These are phyloP conservation scores for Melanotus villosus DNA, from an alignment of 2,888 invertebrate genomes.

Conservation along the genomic window DNA sequence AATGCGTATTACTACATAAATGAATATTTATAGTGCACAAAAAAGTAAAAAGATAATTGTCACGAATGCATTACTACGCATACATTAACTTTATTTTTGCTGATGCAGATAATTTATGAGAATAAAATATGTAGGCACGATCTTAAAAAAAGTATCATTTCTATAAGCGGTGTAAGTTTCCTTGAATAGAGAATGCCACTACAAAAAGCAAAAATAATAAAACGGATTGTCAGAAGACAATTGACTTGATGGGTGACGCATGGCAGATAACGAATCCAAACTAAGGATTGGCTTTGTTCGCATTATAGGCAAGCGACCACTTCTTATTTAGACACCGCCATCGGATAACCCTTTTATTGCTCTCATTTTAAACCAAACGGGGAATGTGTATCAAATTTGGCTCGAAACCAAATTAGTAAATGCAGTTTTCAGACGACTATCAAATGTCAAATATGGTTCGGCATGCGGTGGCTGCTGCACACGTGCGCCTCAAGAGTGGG, in stretches of 20 bases:
- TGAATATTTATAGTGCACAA: conserved; percentile 12
- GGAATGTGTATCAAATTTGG: conserved; percentile 68
- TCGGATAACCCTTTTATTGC: conserved; percentile 63
- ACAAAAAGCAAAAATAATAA: conserved; percentile 50
- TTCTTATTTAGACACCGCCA: conserved; percentile 58
- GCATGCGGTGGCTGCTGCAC: conserved; percentile 61
- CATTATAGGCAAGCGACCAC: conserved; percentile 51
- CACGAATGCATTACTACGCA: conserved; percentile 23
- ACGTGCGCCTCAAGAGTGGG: conserved; percentile 50
- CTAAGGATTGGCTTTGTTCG: conserved; percentile 50
- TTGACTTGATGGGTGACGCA: conserved; percentile 51
- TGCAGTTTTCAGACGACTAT: conserved; percentile 65
- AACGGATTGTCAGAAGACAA: conserved; percentile 51
- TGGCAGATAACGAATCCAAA: conserved; percentile 53
- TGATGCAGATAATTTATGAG: conserved; percentile 31
- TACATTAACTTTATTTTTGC: conserved; percentile 24
- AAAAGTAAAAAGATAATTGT: conserved; percentile 24
- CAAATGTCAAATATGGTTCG: conserved; percentile 67
- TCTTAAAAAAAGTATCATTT: conserved; percentile 48
- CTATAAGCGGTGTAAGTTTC: conserved; percentile 52
- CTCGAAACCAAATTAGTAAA: conserved; percentile 68
- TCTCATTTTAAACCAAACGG: conserved; percentile 63
- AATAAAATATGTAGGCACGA: conserved; percentile 47
- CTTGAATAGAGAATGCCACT: conserved; percentile 50
- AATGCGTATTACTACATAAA: conserved; percentile 12